These are phyloP conservation scores for Hemistola chrysoprasaria DNA, from an alignment of 2,888 invertebrate genomes.

Conservation along the genomic window DNA sequence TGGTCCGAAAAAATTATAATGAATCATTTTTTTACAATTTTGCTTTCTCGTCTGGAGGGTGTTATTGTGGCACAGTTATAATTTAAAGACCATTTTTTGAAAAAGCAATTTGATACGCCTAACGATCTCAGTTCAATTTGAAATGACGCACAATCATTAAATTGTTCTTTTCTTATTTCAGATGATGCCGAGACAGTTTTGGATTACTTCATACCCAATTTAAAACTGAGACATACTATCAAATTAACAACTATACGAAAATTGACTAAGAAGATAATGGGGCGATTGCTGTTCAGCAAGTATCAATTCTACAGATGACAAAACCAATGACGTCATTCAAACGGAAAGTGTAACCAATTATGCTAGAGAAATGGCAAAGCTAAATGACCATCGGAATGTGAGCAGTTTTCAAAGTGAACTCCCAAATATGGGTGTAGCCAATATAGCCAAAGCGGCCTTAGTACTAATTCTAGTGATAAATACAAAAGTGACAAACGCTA, in stretches of 20 bases:
- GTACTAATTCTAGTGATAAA: slow-evolving; percentile 50
- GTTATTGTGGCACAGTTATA: no score
- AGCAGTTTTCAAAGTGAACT: slow-evolving; percentile 10
- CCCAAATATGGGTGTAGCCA: slow-evolving; percentile 28
- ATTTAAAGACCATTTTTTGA: not conserved
- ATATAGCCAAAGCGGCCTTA: slow-evolving; percentile 44
- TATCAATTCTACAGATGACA: slow-evolving; percentile 8
- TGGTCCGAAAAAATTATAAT: no score
- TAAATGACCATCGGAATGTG: slow-evolving; percentile 9
- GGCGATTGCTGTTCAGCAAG: not conserved
- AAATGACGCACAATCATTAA: not conserved
- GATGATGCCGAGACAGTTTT: slow-evolving; percentile 37
- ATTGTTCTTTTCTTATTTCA: slow-evolving; percentile 45
- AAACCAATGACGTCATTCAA: not conserved
- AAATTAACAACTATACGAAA: slow-evolving; percentile 19
- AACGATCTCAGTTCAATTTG: not conserved
- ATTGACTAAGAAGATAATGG: not conserved
- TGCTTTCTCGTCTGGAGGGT: no score
- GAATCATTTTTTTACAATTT: no score
- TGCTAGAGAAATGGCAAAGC: slow-evolving; percentile 17
- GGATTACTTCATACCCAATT: slow-evolving; percentile 28
- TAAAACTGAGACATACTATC: slow-evolving; percentile 25
- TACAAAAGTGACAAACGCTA: slow-evolving; percentile 38
- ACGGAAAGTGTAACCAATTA: not conserved
- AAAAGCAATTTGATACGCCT: not conserved